Evolutionary conservation across 2,797 vertebrate genomes (phyloP), one percentile per base, ranked within the genome.

Genomic region (Eleutherodactylus coqui): DNA sequence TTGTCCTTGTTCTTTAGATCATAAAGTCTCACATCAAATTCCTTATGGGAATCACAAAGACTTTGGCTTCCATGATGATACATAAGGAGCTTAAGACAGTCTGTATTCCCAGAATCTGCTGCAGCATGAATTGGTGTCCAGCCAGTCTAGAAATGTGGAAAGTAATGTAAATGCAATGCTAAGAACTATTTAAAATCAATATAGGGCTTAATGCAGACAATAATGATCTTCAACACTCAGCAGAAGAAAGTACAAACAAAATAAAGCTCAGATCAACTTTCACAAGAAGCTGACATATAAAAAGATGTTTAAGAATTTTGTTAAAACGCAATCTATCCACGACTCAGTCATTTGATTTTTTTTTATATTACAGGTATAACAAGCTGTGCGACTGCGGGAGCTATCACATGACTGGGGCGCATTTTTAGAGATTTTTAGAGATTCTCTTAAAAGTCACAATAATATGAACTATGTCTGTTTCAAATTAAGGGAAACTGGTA

Each of bases 71-170:
- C 90, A 85, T 94, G 94, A 85, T 94, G 94, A 92, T 94, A 94
- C 92, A 98, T 95, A 51, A 98, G 96, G 83, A 97, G 94, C 90
- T 94, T 96, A 81, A 99, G 95, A 83, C 93, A 92, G 88, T 96
- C 95, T 64, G 95, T 95, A 4, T 97, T 94, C 89, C 96, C 97
- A 29, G 95, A 94, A 88, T 95, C 95, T 87, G 97, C 97, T 32
- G 96, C 96, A 5, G 96, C 95, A 0, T 99, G 97, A 86, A 99
- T 90, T 77, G 96, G 91, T 78, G 96, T 96, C 94, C 96, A 97
- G 91, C 96, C 96, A 87, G 97, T 96, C 97, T 99, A 79, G 88
- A 29, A 82, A 70, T 34, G 36, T 16, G 73, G 16, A 34, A 47
- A 76, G 16, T 88, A 90, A 6, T 49, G 16, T 2, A 55, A 16